A percentile compares a stretch with the other conserved stretches of the same genome.
phyloP scores from a whole-genome alignment of 2,113 vertebrate species.

The Pimephales promelas region DNA sequence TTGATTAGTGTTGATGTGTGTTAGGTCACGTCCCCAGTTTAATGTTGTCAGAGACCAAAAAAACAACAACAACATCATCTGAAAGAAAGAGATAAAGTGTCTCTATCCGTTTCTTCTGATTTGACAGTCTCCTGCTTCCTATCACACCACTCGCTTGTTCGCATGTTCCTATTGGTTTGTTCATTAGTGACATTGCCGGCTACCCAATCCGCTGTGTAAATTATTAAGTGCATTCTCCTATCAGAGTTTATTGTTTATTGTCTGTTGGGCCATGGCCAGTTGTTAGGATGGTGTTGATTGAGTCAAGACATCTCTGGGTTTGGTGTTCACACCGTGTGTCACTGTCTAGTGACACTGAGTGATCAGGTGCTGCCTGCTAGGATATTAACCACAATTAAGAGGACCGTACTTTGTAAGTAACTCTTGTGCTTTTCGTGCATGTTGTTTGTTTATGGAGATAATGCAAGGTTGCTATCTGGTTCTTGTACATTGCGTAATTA shows the following conservation, averaged over 20 bases:
- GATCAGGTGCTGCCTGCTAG: constrained; percentile 1
- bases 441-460: neutral
- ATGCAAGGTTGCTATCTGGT: neutral
- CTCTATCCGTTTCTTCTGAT: constrained; percentile 62
- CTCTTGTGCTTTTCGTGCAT: neutral
- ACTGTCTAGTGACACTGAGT: constrained; percentile 22
- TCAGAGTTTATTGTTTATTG: constrained; percentile 78
- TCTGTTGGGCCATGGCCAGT: constrained; percentile 57
- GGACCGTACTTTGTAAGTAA: constrained; percentile 47
- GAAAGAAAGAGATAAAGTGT: constrained; percentile 67
- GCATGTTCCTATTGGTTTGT: constrained; percentile 62
- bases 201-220: constrained; percentile 75
- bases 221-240: constrained; percentile 75
- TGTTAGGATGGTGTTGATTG: constrained; percentile 58
- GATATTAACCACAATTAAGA: constrained; percentile 45
- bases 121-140: constrained; percentile 66
- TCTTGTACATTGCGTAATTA: neutral
- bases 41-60: constrained; percentile 58
- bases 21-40: constrained; percentile 43
- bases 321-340: constrained; percentile 61
- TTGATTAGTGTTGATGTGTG: constrained; percentile 42
- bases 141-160: constrained; percentile 46
- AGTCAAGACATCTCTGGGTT: constrained; percentile 61
- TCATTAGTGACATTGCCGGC: constrained; percentile 72
- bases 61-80: constrained; percentile 44